phyloP scores from a whole-genome alignment of 1,140 invertebrate species.

The Lepidurus packardi region DNA sequence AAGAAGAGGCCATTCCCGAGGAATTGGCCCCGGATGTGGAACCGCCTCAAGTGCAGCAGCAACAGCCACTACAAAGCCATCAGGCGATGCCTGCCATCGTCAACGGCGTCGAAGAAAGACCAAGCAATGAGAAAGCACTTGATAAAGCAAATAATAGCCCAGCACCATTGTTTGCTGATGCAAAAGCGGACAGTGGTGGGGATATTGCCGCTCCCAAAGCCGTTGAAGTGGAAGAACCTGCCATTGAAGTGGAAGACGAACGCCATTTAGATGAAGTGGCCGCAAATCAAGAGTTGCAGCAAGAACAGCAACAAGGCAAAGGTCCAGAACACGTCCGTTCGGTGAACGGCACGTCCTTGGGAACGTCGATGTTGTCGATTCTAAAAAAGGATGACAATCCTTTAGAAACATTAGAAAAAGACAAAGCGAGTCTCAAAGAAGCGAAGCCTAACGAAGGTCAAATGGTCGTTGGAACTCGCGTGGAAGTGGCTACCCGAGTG shows the following conservation, averaged over 20 bases:
- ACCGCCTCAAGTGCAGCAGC: constrained; percentile 2
- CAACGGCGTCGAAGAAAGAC: neutral
- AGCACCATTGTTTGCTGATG: neutral
- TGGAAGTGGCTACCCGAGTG: too few relatives aligned
- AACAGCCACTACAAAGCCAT: neutral
- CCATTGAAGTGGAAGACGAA: constrained; percentile 2
- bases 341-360: neutral
- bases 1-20: constrained; percentile 2
- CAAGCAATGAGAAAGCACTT: neutral
- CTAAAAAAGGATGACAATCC: neutral
- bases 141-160: neutral
- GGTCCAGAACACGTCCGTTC: neutral
- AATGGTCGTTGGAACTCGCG: neutral
- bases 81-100: neutral
- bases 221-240: neutral
- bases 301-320: neutral
- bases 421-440: neutral
- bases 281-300: neutral
- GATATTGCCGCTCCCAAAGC: neutral
- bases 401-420: neutral
- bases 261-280: neutral
- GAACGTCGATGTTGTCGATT: neutral
- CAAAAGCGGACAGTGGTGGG: neutral
- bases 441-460: neutral
- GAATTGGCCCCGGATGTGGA: constrained; percentile 13